A percentile compares a stretch with the other conserved stretches of the same genome.
These are phyloP conservation scores for Conus betulinus DNA, from an alignment of 1,140 invertebrate species.

Conservation along the genomic window DNA sequence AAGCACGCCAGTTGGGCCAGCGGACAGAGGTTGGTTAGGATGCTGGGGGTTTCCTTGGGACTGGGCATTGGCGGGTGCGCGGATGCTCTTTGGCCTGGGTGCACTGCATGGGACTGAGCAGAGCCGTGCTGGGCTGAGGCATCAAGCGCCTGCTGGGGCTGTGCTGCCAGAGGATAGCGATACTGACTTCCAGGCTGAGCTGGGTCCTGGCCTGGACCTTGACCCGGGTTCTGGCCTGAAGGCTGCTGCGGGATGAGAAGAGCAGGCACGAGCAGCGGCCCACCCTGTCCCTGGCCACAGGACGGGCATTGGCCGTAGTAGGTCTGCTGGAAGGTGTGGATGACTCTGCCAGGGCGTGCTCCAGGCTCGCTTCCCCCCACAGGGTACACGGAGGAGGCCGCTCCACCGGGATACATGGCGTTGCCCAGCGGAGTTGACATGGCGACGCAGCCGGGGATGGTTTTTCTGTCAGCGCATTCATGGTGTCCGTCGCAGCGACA, in stretches of 20 bases:
- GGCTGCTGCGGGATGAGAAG: neutral
- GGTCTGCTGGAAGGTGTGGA: conserved; percentile 30
- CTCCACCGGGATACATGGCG: conserved; percentile 13
- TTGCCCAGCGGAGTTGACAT: neutral
- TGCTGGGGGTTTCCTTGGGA: no score
- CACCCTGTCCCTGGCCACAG: neutral
- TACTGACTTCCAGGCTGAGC: neutral
- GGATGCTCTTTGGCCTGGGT: no score
- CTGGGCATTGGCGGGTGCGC: no score
- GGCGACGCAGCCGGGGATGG: conserved; percentile 32
- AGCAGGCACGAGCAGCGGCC: neutral
- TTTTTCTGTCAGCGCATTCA: conserved; percentile 38
- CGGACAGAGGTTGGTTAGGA: no score
- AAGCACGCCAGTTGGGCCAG: no score
- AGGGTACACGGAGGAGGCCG: conserved; percentile 31
- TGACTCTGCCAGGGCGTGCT: conserved; percentile 5
- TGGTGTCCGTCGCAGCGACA: conserved; percentile 60
- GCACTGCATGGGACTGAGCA: no score
- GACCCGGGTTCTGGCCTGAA: neutral
- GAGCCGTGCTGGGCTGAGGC: neutral
- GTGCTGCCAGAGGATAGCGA: neutral
- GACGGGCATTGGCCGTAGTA: conserved; percentile 5
- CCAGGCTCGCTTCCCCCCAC: neutral
- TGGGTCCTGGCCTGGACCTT: no score
- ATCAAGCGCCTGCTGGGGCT: neutral